These are phyloP conservation scores for Allolobophora icterica DNA, from an alignment of 2,888 invertebrate species.

Conservation along the genomic window DNA sequence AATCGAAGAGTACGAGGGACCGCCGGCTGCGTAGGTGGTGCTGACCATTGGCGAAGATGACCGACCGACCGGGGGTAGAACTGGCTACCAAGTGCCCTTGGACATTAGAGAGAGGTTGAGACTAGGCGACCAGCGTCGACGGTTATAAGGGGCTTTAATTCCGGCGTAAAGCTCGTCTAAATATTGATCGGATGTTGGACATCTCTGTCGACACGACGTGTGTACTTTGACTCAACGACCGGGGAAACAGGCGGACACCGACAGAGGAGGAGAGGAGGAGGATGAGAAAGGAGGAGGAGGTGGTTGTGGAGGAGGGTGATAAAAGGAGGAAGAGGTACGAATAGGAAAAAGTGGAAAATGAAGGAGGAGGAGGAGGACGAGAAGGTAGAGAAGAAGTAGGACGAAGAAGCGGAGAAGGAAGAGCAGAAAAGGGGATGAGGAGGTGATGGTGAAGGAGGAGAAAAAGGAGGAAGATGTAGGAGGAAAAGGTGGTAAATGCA, in stretches of 20 bases:
- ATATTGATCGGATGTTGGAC: slow-evolving; percentile 27
- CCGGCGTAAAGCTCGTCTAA: slow-evolving; percentile 4
- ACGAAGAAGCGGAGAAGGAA: too few relatives aligned
- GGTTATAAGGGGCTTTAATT: neutral
- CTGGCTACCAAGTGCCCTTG: neutral
- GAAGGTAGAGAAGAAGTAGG: too few relatives aligned
- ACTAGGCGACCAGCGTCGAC: neutral
- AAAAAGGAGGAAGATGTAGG: too few relatives aligned
- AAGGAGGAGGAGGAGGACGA: too few relatives aligned
- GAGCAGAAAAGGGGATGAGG: too few relatives aligned
- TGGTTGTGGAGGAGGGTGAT: too few relatives aligned
- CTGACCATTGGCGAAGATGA: neutral
- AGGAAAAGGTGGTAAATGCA: too few relatives aligned
- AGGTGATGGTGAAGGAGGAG: too few relatives aligned
- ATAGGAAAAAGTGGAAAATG: too few relatives aligned
- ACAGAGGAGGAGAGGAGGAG: slow-evolving; percentile 12
- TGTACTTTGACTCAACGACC: slow-evolving; percentile 6
- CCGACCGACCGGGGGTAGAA: neutral
- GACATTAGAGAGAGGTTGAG: neutral
- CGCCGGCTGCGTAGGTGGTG: neutral
- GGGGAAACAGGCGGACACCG: neutral
- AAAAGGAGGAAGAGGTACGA: neutral
- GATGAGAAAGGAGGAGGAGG: slow-evolving; percentile 30
- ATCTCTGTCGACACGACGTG: slow-evolving; percentile 20
- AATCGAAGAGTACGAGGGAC: neutral